Evolutionary conservation across 2,888 invertebrate genomes (phyloP).

Genomic region (Acleris literana): DNA sequence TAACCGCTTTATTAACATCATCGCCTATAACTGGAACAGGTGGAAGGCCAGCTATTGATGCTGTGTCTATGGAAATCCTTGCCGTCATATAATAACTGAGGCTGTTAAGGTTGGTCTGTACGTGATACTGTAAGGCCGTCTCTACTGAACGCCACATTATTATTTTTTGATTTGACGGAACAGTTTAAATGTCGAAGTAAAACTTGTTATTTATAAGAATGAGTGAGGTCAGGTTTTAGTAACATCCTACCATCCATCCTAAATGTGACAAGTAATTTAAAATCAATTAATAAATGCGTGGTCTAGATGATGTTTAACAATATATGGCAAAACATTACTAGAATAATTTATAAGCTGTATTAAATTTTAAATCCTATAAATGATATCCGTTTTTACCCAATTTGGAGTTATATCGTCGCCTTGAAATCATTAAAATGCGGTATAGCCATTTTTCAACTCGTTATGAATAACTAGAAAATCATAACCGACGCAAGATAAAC

Average conservation of each 20-base stretch:
- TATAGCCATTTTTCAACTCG: slow-evolving; percentile 21
- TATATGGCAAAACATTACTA: slow-evolving; percentile 18
- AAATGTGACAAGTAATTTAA: background rate
- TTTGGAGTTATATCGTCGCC: slow-evolving; percentile 23
- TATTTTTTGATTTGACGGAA: background rate
- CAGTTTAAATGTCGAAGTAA: background rate
- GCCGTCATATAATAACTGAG: slow-evolving; percentile 13
- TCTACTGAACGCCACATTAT: background rate
- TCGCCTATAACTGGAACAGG: slow-evolving; percentile 70
- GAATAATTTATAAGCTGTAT: slow-evolving; percentile 2
- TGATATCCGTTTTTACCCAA: slow-evolving; percentile 33
- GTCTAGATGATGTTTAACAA: slow-evolving; percentile 2
- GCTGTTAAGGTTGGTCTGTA: slow-evolving; percentile 13
- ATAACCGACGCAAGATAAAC: slow-evolving; percentile 21
- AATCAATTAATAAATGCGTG: background rate
- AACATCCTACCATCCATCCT: no score
- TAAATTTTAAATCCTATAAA: slow-evolving; percentile 30
- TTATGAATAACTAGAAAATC: slow-evolving; percentile 23
- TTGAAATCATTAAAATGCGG: slow-evolving; percentile 32
- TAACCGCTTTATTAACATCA: slow-evolving; percentile 77
- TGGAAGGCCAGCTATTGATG: slow-evolving; percentile 60
- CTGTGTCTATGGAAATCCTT: slow-evolving; percentile 31
- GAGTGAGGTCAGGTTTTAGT: no score
- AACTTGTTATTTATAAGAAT: no score
- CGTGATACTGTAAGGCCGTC: background rate